phyloP scores from a whole-genome alignment of 2,888 invertebrate genomes.

The Epinotia nisella region DNA sequence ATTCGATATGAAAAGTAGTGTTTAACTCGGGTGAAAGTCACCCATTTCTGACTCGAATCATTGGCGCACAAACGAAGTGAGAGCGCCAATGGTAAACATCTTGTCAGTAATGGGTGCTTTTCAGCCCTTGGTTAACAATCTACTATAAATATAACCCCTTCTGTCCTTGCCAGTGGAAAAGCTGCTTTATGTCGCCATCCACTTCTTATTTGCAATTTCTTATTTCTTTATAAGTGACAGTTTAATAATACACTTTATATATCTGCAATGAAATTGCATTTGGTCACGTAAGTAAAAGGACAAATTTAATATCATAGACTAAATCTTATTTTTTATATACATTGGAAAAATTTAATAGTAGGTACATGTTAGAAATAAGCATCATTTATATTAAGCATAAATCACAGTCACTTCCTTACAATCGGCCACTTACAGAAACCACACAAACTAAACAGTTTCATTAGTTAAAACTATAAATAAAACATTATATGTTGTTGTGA shows the following conservation, averaged over 20 bases:
- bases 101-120: too few species aligned
- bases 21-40: too few species aligned
- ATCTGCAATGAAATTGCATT: slow-evolving; percentile 59
- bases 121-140: too few species aligned
- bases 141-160: not conserved
- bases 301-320: slow-evolving; percentile 60
- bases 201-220: too few species aligned
- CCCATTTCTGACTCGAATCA: too few species aligned
- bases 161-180: not conserved
- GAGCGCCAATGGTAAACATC: too few species aligned
- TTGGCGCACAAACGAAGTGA: too few species aligned
- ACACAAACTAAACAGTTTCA: slow-evolving; percentile 49
- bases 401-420: slow-evolving; percentile 81
- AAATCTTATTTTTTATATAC: slow-evolving; percentile 75
- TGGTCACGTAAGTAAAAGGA: slow-evolving; percentile 75
- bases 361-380: slow-evolving; percentile 78
- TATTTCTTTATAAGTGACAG: slow-evolving; percentile 50
- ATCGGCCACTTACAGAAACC: slow-evolving; percentile 68
- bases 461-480: slow-evolving; percentile 34
- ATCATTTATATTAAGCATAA: slow-evolving; percentile 79
- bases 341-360: slow-evolving; percentile 70
- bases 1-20: too few species aligned
- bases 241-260: slow-evolving; percentile 57
- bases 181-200: not conserved
- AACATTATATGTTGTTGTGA: slow-evolving; percentile 22